Conservation (phyloP, 2,797 vertebrate species). For the Sebastolobus alascanus region DNA sequence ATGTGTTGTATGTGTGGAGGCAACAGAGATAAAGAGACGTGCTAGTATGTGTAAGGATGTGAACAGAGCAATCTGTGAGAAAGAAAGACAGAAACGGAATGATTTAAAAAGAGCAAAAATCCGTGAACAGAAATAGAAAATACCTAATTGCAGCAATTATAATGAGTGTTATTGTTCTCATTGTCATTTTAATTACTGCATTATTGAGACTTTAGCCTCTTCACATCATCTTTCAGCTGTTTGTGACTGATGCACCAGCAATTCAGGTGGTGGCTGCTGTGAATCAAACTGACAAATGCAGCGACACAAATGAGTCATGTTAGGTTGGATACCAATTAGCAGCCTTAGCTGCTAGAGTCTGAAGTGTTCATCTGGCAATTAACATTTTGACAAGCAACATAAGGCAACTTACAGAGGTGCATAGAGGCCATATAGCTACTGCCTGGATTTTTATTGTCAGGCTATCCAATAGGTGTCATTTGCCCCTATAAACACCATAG, state of each 20-base stretch:
- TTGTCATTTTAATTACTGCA: conserved; percentile 27
- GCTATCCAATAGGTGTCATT: no score
- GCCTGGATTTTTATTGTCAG: no score
- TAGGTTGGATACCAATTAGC: conserved; percentile 34
- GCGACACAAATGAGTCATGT: conserved; percentile 21
- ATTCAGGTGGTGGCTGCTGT: conserved; percentile 22
- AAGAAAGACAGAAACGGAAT: neutral
- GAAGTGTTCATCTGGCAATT: conserved; percentile 17
- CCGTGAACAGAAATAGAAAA: neutral
- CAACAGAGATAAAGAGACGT: neutral
- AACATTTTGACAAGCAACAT: neutral
- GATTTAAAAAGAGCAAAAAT: neutral
- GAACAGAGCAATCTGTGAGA: neutral
- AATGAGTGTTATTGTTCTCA: conserved; percentile 3
- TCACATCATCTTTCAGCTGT: neutral
- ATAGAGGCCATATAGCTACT: neutral
- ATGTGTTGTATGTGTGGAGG: neutral
- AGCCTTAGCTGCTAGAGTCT: neutral
- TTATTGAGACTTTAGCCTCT: neutral
- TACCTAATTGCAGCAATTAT: neutral
- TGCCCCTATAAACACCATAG: no score
- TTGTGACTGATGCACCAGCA: conserved; percentile 16
- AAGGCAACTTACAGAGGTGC: neutral
- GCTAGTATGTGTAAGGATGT: neutral
- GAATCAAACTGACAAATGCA: conserved; percentile 39